phyloP scores from a whole-genome alignment of 1,140 invertebrate genomes.

The Magallana gigas region DNA sequence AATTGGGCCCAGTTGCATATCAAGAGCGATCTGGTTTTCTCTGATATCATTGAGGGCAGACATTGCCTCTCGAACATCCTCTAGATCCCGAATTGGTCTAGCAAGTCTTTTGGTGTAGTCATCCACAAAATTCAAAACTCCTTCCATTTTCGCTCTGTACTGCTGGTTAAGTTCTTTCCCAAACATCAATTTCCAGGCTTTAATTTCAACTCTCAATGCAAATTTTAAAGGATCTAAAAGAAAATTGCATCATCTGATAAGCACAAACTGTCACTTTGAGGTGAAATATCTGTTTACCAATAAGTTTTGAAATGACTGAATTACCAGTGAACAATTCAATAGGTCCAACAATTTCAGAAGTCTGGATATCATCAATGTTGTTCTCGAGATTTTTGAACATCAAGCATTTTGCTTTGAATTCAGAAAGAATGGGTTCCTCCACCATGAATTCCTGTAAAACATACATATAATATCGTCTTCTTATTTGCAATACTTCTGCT shows the following conservation, averaged over 20 bases:
- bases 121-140: conserved; percentile 70
- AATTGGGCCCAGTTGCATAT: conserved; percentile 93
- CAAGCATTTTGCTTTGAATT: conserved; percentile 88
- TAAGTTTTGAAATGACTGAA: conserved; percentile 37
- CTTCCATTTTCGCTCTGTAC: conserved; percentile 93
- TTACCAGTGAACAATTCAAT: conserved; percentile 84
- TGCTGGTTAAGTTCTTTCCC: conserved; percentile 94
- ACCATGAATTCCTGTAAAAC: conserved; percentile 85
- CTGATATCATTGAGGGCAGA: conserved; percentile 93
- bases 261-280: too few species aligned
- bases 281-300: background rate
- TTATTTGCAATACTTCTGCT: too few species aligned
- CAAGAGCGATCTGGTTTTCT: conserved; percentile 97
- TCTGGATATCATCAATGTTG: conserved; percentile 72
- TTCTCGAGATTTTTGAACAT: conserved; percentile 70
- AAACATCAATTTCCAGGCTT: conserved; percentile 89
- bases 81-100: conserved; percentile 91
- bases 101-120: conserved; percentile 88
- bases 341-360: conserved; percentile 71
- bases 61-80: conserved; percentile 95
- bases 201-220: conserved; percentile 90
- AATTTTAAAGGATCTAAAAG: conserved; percentile 90
- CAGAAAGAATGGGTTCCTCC: conserved; percentile 85
- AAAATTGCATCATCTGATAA: background rate
- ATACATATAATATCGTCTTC: background rate